Evolutionary conservation across 1,140 invertebrate genomes (phyloP), one percentile per base, ranked within the genome.

Genomic region (Bombus fervidus): DNA sequence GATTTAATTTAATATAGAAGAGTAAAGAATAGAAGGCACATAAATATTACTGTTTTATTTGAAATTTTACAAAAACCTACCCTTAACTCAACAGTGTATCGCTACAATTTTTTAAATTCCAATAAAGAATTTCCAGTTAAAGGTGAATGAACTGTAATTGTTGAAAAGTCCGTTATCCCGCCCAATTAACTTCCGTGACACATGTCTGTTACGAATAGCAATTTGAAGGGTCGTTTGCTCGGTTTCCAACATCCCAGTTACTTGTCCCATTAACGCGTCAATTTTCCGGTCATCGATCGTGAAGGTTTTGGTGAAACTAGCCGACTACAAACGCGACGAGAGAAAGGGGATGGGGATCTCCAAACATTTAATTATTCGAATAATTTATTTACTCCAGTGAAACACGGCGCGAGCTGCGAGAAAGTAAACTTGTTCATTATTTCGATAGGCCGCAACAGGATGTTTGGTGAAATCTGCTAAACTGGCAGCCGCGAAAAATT

Each of bases 391-490:
- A 64, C 43, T 15, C 1, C 37, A 34, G 64, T 15, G 62, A 39
- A 62, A 47, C 62, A 34, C 64, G 1, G 22, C 1, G 10, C 18
- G 6, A 39, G 13, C 22, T n/a, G 12, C 62, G 41, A 5, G 77
- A 68, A 80, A 69, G 68, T 80, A 78, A 80, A 53, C 76, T 72
- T 57, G 83, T 80, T 80, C 53, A 13, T 85, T 80, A 79, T 47
- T 72, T 62, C 53, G 76, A 72, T 78, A 59, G 31, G 15, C 75
- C 39, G 39, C 75, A 78, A 69, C 66, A 31, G 76, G 68, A 34
- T 71, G 68, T 72, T 72, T 37, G n/a, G 53, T 72, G 72, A 85
- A 80, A 72, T 72, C 15, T 47, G 66, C 8, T 39, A n/a, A 84
- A 79, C 37, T 10, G 31, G 15, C 9, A 2, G 5, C 3, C 2